These are phyloP conservation scores for Cynodonichthys magdalenae DNA, from an alignment of 2,797 vertebrate species.

Conservation along the genomic window DNA sequence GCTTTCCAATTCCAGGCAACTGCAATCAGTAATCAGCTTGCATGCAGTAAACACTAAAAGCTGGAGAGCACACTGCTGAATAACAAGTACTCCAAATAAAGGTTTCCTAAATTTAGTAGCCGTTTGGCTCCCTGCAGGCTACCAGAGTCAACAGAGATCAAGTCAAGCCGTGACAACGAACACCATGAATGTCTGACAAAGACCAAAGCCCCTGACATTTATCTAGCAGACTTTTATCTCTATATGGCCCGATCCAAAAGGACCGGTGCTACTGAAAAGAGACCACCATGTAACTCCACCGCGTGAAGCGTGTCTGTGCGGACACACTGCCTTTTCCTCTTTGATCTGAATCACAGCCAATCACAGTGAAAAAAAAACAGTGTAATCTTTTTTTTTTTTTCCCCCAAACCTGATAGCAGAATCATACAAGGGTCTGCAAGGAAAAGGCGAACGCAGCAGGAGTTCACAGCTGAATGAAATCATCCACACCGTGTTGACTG, in stretches of 20 bases:
- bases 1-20: slow-evolving; percentile 44
- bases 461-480: slow-evolving; percentile 55
- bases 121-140: slow-evolving; percentile 29
- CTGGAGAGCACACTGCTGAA: slow-evolving; percentile 35
- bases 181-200: slow-evolving; percentile 17
- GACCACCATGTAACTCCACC: slow-evolving; percentile 20
- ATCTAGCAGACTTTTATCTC: slow-evolving; percentile 49
- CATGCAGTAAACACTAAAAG: slow-evolving; percentile 43
- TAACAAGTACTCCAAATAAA: slow-evolving; percentile 47
- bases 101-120: slow-evolving; percentile 36
- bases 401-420: slow-evolving; percentile 74
- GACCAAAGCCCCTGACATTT: slow-evolving; percentile 42
- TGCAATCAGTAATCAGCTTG: slow-evolving; percentile 57
- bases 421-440: slow-evolving; percentile 44
- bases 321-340: slow-evolving; percentile 26
- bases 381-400: slow-evolving; percentile 42
- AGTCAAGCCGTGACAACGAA: slow-evolving; percentile 39
- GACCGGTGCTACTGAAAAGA: slow-evolving; percentile 25
- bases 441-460: slow-evolving; percentile 45
- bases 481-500: slow-evolving; percentile 70
- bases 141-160: slow-evolving; percentile 35
- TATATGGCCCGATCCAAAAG: slow-evolving; percentile 39
- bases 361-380: slow-evolving; percentile 26
- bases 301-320: slow-evolving; percentile 20
- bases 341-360: slow-evolving; percentile 63